Conservation (phyloP, 1,140 invertebrate species). For the Mya arenaria region DNA sequence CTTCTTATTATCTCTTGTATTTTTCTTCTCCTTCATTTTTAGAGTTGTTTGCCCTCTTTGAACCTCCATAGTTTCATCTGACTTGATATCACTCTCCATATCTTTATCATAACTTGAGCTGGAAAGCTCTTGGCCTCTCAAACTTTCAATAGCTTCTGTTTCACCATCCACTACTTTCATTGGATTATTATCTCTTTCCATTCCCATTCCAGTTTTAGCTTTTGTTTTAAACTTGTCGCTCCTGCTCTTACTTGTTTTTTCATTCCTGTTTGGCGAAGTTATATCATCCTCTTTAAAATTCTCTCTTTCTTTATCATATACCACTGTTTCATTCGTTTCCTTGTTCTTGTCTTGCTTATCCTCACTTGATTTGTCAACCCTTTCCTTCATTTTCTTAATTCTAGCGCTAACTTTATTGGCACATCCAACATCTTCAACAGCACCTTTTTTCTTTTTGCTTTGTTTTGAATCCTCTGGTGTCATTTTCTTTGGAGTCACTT, state of each 20-base stretch:
- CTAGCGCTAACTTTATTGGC: constrained; percentile 12
- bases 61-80: background rate
- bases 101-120: too few relatives aligned
- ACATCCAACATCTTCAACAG: background rate
- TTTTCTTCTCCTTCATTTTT: background rate
- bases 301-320: background rate
- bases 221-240: background rate
- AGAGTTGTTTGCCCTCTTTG: background rate
- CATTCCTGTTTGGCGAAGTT: too few relatives aligned
- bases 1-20: too few relatives aligned
- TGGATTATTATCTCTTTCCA: background rate
- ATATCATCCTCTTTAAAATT: too few relatives aligned
- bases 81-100: too few relatives aligned
- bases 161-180: background rate
- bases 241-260: background rate
- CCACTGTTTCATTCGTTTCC: background rate
- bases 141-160: background rate
- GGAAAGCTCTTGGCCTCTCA: too few relatives aligned
- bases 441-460: constrained; percentile 22
- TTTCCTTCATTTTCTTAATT: constrained; percentile 29
- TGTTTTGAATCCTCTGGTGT: constrained; percentile 29
- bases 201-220: background rate
- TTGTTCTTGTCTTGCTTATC: background rate
- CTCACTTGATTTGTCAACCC: constrained; percentile 22
- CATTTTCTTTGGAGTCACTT: constrained; percentile 62